Evolutionary conservation across 2,113 vertebrate species (phyloP), one percentile per base, ranked within the genome.

Genomic region (Crocuta crocuta): DNA sequence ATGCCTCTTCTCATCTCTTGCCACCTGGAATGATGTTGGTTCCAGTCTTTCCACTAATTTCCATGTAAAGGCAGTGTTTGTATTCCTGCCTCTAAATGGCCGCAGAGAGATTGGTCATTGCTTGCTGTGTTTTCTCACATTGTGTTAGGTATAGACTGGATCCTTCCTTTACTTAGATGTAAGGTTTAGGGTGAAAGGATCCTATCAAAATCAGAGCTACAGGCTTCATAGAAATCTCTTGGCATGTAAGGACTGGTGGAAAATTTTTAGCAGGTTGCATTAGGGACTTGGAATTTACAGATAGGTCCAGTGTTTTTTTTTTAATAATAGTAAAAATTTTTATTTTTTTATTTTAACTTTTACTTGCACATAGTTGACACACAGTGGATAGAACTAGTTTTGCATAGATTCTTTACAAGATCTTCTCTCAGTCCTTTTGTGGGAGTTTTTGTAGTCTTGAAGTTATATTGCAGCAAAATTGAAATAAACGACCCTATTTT

Each of bases 401-500:
- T 63, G 53, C 31, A 23, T 50, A 70, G n/a, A 53, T 79, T 95
- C 84, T 94, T 90, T 88, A 74, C 5, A 90, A 28, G 83, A 35
- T 45, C 21, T 55, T 2, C 39, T 10, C 50, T 31, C 33, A 0
- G 9, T 21, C 13, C 8, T 93, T 11, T 95, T 88, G 33, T 2
- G 17, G 43, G 70, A 58, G 45, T 39, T 33, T 65, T 82, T 91
- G 33, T 9, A 80, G 45, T 78, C 23, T 85, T 82, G 33, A 28
- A 39, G 66, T 89, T 61, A 48, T 31, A 73, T 50, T 78, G 10
- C 8, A 93, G 24, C 12, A 96, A 79, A 96, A 85, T 28, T 74
- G 88, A 97, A 74, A 74, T n/a, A 76, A 53, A 78, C 11, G 58
- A 26, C 86, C 94, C 74, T 92, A 39, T 80, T 90, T 93, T 43